These are phyloP conservation scores for Brachionus rotundiformis DNA, from an alignment of 1,140 invertebrate species.

Conservation along the genomic window DNA sequence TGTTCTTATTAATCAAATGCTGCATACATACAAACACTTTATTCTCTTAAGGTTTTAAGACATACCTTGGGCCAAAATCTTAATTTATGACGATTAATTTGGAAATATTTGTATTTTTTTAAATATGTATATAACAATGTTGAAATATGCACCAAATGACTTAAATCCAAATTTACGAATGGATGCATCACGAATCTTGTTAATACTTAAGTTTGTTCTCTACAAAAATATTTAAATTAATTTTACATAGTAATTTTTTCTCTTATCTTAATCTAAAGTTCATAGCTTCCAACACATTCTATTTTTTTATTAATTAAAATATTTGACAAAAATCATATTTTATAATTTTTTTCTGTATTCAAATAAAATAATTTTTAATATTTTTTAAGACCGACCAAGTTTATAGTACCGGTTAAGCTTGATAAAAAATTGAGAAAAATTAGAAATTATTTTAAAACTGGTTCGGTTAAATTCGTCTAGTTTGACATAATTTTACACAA, in stretches of 20 bases:
- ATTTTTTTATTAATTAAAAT: neutral
- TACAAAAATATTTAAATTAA: constrained; percentile 18
- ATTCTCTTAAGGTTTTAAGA: neutral
- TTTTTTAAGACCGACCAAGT: too few species aligned
- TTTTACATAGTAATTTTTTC: neutral
- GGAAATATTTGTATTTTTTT: neutral
- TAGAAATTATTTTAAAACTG: too few species aligned
- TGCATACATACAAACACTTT: neutral
- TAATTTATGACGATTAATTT: neutral
- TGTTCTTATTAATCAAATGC: neutral
- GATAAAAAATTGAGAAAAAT: too few species aligned
- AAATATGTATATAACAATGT: neutral
- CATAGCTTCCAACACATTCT: neutral
- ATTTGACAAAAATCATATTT: too few species aligned
- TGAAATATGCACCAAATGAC: neutral
- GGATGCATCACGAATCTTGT: neutral
- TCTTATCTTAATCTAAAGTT: neutral
- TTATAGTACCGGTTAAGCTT: too few species aligned
- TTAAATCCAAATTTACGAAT: constrained; percentile 11
- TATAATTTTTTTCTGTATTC: too few species aligned
- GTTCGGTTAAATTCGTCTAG: too few species aligned
- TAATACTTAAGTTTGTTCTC: neutral
- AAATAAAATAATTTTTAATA: too few species aligned
- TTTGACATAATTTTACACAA: too few species aligned
- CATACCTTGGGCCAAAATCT: neutral